phyloP scores from a whole-genome alignment of 2,113 vertebrate genomes.

The Himantopus leucocephalus region DNA sequence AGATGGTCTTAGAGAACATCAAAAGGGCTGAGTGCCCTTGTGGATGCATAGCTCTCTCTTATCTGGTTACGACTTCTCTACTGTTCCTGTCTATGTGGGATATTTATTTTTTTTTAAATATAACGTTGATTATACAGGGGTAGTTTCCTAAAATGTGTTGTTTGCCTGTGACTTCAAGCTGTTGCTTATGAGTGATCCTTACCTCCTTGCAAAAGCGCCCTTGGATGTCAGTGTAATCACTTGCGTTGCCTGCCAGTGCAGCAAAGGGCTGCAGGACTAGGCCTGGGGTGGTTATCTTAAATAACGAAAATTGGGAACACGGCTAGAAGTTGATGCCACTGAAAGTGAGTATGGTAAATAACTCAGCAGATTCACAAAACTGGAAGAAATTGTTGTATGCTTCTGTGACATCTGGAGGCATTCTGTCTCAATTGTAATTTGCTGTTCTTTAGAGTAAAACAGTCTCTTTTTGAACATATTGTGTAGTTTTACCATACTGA shows the following conservation, averaged over 20 bases:
- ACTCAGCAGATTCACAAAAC: background rate
- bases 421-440: background rate
- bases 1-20: background rate
- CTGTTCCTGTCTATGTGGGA: background rate
- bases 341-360: background rate
- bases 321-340: background rate
- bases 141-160: background rate
- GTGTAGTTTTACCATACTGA: background rate
- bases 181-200: background rate
- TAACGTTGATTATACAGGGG: background rate
- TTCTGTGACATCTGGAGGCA: background rate
- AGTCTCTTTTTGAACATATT: background rate
- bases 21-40: background rate
- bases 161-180: background rate
- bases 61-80: background rate
- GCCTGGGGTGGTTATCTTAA: background rate
- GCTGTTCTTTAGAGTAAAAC: background rate
- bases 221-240: background rate
- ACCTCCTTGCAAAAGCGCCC: background rate
- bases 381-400: background rate
- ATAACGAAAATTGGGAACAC: background rate
- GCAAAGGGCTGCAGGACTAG: background rate
- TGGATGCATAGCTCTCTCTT: background rate
- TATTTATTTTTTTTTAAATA: too few species aligned
- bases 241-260: background rate